A percentile compares a stretch with the other conserved stretches of the same genome.
Evolutionary conservation across 2,797 vertebrate species (phyloP).

Genomic region (Morus bassanus): DNA sequence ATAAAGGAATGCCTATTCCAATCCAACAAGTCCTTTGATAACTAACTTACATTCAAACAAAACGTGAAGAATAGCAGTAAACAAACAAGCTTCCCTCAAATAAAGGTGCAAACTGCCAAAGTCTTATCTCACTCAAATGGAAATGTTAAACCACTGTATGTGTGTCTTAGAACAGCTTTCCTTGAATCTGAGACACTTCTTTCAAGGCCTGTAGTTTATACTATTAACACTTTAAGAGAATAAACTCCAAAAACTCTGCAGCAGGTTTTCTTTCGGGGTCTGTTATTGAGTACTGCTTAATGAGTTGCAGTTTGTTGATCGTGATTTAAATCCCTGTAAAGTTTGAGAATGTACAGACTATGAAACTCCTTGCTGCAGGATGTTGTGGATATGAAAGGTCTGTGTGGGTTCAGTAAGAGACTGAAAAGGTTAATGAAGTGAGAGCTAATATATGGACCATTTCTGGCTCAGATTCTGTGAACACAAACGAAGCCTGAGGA

Average conservation of each 20-base stretch:
- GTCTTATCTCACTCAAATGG: neutral
- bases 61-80: neutral
- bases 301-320: neutral
- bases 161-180: neutral
- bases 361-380: neutral
- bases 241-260: neutral
- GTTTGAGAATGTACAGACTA: neutral
- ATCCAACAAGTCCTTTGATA: neutral
- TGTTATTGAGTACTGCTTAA: neutral
- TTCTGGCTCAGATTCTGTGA: neutral
- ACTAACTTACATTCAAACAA: neutral
- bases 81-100: neutral
- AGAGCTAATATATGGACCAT: fast-evolving
- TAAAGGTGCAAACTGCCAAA: neutral
- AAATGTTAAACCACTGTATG: neutral
- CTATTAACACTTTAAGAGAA: neutral
- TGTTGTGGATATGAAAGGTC: neutral
- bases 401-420: neutral
- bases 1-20: neutral
- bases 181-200: neutral
- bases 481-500: neutral
- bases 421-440: neutral
- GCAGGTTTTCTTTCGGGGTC: neutral
- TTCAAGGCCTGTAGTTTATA: neutral
- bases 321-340: neutral